Conservation (phyloP, 2,113 vertebrate species). For the Etia nguti region DNA sequence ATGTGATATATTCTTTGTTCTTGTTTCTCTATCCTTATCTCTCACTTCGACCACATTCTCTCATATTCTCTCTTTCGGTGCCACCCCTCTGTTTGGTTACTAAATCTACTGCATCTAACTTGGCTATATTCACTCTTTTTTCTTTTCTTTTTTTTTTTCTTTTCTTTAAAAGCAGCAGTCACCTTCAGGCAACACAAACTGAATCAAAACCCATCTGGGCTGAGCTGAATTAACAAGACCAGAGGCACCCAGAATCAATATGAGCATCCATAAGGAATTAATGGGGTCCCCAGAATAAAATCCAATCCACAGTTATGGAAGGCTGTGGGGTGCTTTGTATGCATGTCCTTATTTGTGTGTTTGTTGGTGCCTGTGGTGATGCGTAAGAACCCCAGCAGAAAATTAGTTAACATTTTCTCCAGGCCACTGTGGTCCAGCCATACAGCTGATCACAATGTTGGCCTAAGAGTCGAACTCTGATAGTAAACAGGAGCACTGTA, state of each 20-base stretch:
- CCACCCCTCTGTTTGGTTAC: neutral
- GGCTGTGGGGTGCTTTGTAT: conserved; percentile 3
- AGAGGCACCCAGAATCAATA: conserved; percentile 56
- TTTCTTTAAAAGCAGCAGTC: conserved; percentile 9
- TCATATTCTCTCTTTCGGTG: neutral
- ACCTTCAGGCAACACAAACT: conserved; percentile 38
- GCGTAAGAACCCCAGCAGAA: neutral
- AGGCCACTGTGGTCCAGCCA: neutral
- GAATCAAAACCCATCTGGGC: conserved; percentile 47
- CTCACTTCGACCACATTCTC: neutral
- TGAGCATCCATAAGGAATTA: conserved; percentile 56
- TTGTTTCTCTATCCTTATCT: neutral
- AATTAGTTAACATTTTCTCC: neutral
- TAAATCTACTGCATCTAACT: neutral
- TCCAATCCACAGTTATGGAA: conserved; percentile 42
- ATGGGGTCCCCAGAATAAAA: conserved; percentile 56
- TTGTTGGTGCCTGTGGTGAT: neutral
- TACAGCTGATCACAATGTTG: neutral
- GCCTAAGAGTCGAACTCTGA: neutral
- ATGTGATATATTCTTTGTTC: neutral
- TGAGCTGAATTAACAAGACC: conserved; percentile 59
- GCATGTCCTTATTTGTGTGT: neutral
- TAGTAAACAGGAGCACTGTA: neutral
- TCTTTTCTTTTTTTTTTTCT: conserved; percentile 11
- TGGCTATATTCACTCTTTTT: conserved; percentile 5